A percentile compares a stretch with the other conserved stretches of the same genome.
phyloP scores from a whole-genome alignment of 1,140 invertebrate genomes.

The Euborellia annulipes region DNA sequence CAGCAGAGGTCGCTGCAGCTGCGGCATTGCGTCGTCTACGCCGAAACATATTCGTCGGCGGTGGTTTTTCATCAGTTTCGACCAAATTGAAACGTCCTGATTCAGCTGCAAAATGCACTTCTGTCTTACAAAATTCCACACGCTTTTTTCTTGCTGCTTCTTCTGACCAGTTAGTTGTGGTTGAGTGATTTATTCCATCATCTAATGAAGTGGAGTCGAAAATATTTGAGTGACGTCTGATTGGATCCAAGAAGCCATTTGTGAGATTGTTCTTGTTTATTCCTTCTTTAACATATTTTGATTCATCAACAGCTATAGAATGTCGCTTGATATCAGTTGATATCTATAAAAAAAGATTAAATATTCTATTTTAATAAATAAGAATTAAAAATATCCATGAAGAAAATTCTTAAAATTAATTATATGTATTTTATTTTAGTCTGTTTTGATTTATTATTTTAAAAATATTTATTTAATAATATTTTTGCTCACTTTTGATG shows the following conservation, averaged over 20 bases:
- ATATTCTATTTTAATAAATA: too few relatives aligned
- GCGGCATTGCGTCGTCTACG: slow-evolving; percentile 21
- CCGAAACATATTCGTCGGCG: slow-evolving; percentile 60
- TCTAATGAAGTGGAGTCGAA: too few relatives aligned
- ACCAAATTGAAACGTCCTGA: slow-evolving; percentile 69
- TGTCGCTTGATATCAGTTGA: slow-evolving; percentile 29
- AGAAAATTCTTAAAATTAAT: too few relatives aligned
- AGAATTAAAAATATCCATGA: too few relatives aligned
- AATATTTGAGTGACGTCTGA: too few relatives aligned
- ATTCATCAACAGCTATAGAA: slow-evolving; percentile 38
- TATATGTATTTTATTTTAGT: too few relatives aligned
- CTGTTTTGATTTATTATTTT: too few relatives aligned
- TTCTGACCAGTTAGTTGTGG: too few relatives aligned
- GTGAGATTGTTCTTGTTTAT: neutral
- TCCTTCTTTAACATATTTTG: slow-evolving; percentile 27
- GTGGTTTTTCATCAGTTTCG: slow-evolving; percentile 70
- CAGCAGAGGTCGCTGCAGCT: too few relatives aligned
- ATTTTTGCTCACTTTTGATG: too few relatives aligned
- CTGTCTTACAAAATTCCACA: slow-evolving; percentile 72
- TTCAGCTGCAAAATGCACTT: slow-evolving; percentile 71
- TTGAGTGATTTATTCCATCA: too few relatives aligned
- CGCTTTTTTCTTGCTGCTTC: slow-evolving; percentile 34
- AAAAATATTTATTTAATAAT: too few relatives aligned
- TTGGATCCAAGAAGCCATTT: neutral
- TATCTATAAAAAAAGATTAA: neutral